These are phyloP conservation scores for Choreutis nemorana DNA, from an alignment of 2,888 invertebrate species.

Conservation along the genomic window DNA sequence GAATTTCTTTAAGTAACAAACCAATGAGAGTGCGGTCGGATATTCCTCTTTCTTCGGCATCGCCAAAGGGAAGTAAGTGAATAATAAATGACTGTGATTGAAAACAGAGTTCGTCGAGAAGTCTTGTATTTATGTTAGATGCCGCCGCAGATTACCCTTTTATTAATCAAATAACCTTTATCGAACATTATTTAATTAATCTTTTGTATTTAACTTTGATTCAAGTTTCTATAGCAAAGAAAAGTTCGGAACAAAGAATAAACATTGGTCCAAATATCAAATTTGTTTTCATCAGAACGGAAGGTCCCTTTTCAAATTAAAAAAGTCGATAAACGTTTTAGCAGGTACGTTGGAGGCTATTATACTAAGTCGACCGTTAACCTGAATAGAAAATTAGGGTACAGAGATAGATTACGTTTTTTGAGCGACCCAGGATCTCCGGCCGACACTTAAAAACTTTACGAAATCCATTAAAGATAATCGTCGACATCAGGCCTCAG, in stretches of 20 bases:
- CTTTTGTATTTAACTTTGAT: constrained; percentile 50
- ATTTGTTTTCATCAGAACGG: too few species aligned
- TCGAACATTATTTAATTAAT: constrained; percentile 63
- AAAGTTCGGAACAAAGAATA: too few species aligned
- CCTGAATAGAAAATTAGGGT: constrained; percentile 36
- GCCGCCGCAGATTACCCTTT: constrained; percentile 62
- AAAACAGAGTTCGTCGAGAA: constrained; percentile 54
- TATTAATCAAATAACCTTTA: constrained; percentile 62
- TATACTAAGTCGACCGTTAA: constrained; percentile 30
- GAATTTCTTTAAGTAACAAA: too few species aligned
- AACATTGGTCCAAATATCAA: too few species aligned
- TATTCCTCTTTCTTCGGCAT: constrained; percentile 55
- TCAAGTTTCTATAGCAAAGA: too few species aligned
- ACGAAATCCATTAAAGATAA: constrained; percentile 59
- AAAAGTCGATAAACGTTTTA: constrained; percentile 19
- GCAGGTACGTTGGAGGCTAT: constrained; percentile 22
- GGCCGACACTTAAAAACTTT: constrained; percentile 45
- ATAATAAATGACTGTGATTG: constrained; percentile 63
- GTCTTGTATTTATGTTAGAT: constrained; percentile 58
- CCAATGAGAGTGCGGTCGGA: too few species aligned
- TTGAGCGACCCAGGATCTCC: constrained; percentile 31
- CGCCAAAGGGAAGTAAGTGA: constrained; percentile 60
- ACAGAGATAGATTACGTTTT: constrained; percentile 31
- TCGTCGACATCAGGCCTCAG: constrained; percentile 38
- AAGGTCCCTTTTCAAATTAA: constrained; percentile 5